phyloP scores from a whole-genome alignment of 2,113 vertebrate genomes.

The Mesoclemmys tuberculata region DNA sequence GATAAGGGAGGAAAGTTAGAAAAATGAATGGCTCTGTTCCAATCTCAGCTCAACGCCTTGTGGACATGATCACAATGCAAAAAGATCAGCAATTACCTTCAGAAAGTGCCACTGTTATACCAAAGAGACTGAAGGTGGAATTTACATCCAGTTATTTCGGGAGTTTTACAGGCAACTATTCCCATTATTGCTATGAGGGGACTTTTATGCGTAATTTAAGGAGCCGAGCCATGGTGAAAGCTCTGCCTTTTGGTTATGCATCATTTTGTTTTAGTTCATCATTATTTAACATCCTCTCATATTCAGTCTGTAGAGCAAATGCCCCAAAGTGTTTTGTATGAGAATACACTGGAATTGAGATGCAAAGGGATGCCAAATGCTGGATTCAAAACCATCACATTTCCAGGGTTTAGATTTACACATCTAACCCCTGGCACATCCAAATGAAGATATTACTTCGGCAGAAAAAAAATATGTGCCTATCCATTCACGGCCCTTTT shows the following conservation, averaged over 20 bases:
- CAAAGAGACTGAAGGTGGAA: slow-evolving; percentile 54
- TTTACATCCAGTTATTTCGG: slow-evolving; percentile 38
- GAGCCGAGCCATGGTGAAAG: slow-evolving; percentile 21
- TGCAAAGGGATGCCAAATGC: not conserved
- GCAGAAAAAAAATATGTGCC: not conserved
- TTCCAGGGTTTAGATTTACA: not conserved
- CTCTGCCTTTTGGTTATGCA: not conserved
- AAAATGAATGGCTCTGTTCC: not conserved
- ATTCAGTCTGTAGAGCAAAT: not conserved
- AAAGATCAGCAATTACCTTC: slow-evolving; percentile 53
- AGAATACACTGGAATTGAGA: not conserved
- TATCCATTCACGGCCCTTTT: not conserved
- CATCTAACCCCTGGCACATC: not conserved
- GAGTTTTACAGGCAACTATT: slow-evolving; percentile 63
- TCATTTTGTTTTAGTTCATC: not conserved
- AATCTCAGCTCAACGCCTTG: slow-evolving; percentile 32
- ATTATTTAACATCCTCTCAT: not conserved
- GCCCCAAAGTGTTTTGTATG: not conserved
- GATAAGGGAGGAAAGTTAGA: not conserved
- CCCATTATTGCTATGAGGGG: slow-evolving; percentile 26
- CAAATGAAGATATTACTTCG: not conserved
- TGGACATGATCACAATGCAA: slow-evolving; percentile 53
- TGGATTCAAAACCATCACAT: not conserved
- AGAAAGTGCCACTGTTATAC: not conserved
- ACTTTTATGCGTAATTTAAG: slow-evolving; percentile 48